Conservation (phyloP, 1,140 invertebrate species). For the Ephestia elutella region DNA sequence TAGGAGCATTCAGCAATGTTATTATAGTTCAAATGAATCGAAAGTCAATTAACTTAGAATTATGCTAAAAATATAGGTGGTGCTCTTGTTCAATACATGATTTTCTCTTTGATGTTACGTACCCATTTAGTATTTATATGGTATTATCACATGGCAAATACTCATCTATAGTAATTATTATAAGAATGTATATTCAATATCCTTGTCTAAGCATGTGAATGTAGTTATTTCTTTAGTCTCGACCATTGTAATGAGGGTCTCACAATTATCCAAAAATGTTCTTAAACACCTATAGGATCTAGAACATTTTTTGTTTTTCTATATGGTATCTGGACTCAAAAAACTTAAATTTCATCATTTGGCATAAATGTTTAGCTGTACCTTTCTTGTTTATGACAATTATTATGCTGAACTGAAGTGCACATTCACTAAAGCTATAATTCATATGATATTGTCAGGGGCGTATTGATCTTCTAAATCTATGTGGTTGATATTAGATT, state of each 20-base stretch:
- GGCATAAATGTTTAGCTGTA: too few relatives aligned
- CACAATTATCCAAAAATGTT: background rate
- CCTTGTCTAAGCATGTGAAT: constrained; percentile 4
- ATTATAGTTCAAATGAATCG: constrained; percentile 34
- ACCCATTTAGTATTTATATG: constrained; percentile 20
- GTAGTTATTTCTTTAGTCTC: background rate
- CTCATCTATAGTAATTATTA: constrained; percentile 16
- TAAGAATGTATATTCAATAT: constrained; percentile 7
- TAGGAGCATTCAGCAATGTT: constrained; percentile 11
- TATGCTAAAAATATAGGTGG: constrained; percentile 31
- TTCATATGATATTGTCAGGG: too few relatives aligned
- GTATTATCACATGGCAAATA: constrained; percentile 24
- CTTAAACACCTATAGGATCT: too few relatives aligned
- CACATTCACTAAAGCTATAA: too few relatives aligned
- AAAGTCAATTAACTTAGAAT: constrained; percentile 60
- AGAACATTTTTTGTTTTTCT: too few relatives aligned
- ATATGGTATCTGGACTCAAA: too few relatives aligned
- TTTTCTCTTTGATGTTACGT: constrained; percentile 11
- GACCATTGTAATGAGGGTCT: background rate
- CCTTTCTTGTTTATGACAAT: too few relatives aligned
- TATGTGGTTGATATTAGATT: background rate
- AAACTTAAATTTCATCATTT: too few relatives aligned
- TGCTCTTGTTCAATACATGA: constrained; percentile 32
- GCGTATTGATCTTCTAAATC: too few relatives aligned
- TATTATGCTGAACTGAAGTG: too few relatives aligned